phyloP scores from a whole-genome alignment of 92 coral and sea anemone species.

The Zoanthus gigantus region DNA sequence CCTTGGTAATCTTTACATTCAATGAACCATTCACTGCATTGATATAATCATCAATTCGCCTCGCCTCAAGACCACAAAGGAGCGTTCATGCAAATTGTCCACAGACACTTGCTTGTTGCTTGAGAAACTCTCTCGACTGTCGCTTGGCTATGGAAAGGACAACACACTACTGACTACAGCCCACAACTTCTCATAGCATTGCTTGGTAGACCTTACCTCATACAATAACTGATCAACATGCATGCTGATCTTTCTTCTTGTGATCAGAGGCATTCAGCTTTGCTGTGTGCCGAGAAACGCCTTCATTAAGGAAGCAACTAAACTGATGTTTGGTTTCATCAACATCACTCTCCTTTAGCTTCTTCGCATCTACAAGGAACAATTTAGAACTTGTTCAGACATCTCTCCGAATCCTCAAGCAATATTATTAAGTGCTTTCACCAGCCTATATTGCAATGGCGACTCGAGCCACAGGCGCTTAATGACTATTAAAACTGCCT shows the following conservation, averaged over 20 bases:
- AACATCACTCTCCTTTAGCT: conserved; percentile 43
- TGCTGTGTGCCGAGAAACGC: conserved; percentile 37
- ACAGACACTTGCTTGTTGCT: neutral
- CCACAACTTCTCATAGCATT: conserved; percentile 36
- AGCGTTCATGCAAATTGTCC: conserved; percentile 31
- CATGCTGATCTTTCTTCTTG: conserved; percentile 50
- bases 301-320: conserved; percentile 45
- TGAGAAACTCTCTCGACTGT: neutral
- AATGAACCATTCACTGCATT: conserved; percentile 28
- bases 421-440: conserved; percentile 41
- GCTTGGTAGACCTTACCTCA: conserved; percentile 37
- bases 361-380: conserved; percentile 42
- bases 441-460: conserved; percentile 39
- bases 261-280: conserved; percentile 54
- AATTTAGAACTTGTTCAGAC: conserved; percentile 50
- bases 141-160: conserved; percentile 25
- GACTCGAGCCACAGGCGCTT: conserved; percentile 45
- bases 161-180: conserved; percentile 47
- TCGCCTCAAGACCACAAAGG: conserved; percentile 27
- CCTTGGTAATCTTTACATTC: conserved; percentile 10
- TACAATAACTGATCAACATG: conserved; percentile 54
- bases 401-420: conserved; percentile 54
- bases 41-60: conserved; percentile 24
- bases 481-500: conserved; percentile 28
- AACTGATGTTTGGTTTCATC: conserved; percentile 41